A percentile compares a stretch with the other conserved stretches of the same genome.
Conservation (phyloP, 2,888 invertebrate species). For the Argynnis bischoffii region DNA sequence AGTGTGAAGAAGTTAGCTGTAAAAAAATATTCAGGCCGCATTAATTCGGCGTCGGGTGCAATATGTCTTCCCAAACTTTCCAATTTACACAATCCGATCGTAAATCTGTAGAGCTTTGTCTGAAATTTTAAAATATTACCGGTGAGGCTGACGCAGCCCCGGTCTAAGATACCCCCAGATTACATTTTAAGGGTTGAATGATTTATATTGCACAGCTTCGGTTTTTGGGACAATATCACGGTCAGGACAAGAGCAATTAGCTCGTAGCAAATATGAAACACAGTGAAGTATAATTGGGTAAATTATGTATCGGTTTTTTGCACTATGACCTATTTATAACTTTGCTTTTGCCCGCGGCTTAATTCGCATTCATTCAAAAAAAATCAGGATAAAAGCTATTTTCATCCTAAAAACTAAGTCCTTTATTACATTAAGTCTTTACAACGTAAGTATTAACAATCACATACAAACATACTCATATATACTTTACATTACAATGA, state of each 20-base stretch:
- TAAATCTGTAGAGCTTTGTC: slow-evolving; percentile 68
- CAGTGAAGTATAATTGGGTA: too few species aligned
- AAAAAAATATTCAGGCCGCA: slow-evolving; percentile 41
- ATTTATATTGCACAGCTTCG: slow-evolving; percentile 52
- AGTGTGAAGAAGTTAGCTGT: slow-evolving; percentile 23
- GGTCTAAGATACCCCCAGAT: slow-evolving; percentile 50
- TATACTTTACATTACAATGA: too few species aligned
- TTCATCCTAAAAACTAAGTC: too few species aligned
- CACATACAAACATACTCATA: too few species aligned
- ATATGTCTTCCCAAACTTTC: slow-evolving; percentile 67
- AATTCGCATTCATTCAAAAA: too few species aligned
- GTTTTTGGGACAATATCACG: slow-evolving; percentile 22
- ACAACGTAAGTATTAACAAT: too few species aligned
- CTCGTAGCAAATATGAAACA: too few species aligned
- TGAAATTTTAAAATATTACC: slow-evolving; percentile 69
- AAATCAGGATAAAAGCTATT: too few species aligned
- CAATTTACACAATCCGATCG: slow-evolving; percentile 71
- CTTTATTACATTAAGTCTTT: too few species aligned
- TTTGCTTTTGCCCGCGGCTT: too few species aligned
- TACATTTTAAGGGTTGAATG: slow-evolving; percentile 60
- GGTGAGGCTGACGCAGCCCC: slow-evolving; percentile 47
- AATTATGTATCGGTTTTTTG: too few species aligned
- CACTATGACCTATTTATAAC: too few species aligned
- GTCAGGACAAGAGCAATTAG: slow-evolving; percentile 10
- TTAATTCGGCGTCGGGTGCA: slow-evolving; percentile 55